These are phyloP conservation scores for Syrphus vitripennis DNA, from an alignment of 2,888 invertebrate genomes.

Conservation along the genomic window DNA sequence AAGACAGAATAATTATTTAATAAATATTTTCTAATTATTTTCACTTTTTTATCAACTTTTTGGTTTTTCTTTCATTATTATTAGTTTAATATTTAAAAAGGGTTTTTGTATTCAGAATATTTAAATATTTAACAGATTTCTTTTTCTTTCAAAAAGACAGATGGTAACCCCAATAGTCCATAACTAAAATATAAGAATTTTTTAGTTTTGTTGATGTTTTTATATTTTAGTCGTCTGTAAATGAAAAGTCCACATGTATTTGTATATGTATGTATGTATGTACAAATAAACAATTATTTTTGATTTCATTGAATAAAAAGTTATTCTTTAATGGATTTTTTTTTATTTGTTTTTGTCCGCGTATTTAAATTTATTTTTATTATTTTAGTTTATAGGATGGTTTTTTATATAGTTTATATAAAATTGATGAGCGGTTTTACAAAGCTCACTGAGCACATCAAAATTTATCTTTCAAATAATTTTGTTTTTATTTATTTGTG, in stretches of 20 bases:
- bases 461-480: conserved; percentile 26
- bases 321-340: conserved; percentile 28
- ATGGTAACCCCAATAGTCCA: neutral
- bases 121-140: too few relatives aligned
- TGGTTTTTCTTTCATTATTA: neutral
- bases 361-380: neutral
- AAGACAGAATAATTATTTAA: neutral
- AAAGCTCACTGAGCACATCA: conserved; percentile 60
- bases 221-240: conserved; percentile 23
- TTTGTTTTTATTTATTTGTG: neutral
- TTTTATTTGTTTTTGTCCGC: neutral
- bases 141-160: neutral
- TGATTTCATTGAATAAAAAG: neutral
- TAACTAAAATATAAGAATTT: neutral
- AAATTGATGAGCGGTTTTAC: conserved; percentile 55
- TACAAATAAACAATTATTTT: neutral
- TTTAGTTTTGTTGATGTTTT: neutral
- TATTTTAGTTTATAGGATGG: conserved; percentile 2
- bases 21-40: neutral
- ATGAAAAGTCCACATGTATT: conserved; percentile 15
- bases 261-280: neutral
- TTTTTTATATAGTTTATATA: conserved; percentile 7
- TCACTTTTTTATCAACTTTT: neutral
- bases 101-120: too few relatives aligned
- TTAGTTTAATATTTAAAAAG: too few relatives aligned